Base-by-base conservation (phyloP, 2,888 invertebrate species). In the Eupithecia dodoneata region DNA sequence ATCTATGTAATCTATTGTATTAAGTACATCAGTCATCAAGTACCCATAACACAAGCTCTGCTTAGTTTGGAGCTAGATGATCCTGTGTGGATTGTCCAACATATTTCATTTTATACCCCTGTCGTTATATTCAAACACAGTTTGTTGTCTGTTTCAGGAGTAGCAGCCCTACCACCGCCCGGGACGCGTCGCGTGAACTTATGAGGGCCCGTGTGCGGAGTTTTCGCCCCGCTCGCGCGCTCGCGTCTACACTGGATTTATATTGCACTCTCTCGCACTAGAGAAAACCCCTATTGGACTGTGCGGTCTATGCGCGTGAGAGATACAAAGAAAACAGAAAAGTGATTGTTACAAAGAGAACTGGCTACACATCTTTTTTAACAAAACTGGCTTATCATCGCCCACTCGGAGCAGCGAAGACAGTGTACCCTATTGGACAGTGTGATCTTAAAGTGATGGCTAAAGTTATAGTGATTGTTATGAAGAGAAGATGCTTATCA, bases 151-250 rank as follows among this genome's bases (percentile, higher is more conserved):
- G 10, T 45, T 72, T 12, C 69, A 77, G 77, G 77, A 63, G 77
- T 77, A 65, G 77, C 77, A 13, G 77, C 77, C 1, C 47, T 77
- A 3, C 77, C 77, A 0, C 69, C 74, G 30, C 2, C 77, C 18
- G 47, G 59, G 12, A 15, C 74, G 71, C 72, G 67, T 2, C 74
- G 59, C 69, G 6, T 74, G 10, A 49, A 74, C 63, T 77, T 77
- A 77, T 77, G 77, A 77, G 18, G 47, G 4, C 44, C 18, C 18
- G 69, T 15, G 44, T 41, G 67, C 67, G 67, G 42, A 44, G 67
- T 67, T 7, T 44, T 7, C 44, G 67, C 44, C 67, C 44, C 44
- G 42, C 44, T 13, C 67, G 44, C n/a, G 67, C 66, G 66, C 66
- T n/a, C 15, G 44, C 41, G 42, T 15, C 44, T 13, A 4, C 65